A percentile compares a stretch with the other conserved stretches of the same genome.
These are phyloP conservation scores for Potorous gilbertii DNA, from an alignment of 2,797 vertebrate genomes.

Conservation along the genomic window DNA sequence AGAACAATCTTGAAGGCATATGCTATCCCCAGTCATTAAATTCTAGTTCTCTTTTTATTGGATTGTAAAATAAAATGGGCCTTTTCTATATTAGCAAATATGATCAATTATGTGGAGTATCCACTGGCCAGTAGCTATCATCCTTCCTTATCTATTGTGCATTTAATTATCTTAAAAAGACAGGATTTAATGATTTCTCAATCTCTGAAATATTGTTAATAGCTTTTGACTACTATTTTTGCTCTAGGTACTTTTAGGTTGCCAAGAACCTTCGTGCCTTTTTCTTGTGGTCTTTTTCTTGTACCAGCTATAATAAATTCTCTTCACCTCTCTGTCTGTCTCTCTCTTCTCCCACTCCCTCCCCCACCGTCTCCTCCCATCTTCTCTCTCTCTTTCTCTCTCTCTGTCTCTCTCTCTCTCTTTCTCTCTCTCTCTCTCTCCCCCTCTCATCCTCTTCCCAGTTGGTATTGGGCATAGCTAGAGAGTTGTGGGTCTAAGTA, in stretches of 20 bases:
- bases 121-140: not conserved
- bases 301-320: not conserved
- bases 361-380: not conserved
- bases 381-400: not conserved
- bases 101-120: not conserved
- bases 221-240: not conserved
- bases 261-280: not conserved
- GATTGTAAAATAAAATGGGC: not conserved
- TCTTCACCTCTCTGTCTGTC: not conserved
- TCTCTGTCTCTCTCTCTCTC: not conserved
- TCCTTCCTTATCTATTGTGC: not conserved
- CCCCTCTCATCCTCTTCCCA: not conserved
- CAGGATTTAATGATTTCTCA: not conserved
- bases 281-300: not conserved
- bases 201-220: not conserved
- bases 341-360: not conserved
- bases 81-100: not conserved
- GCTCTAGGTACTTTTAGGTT: not conserved
- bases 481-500: not conserved
- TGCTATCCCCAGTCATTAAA: not conserved
- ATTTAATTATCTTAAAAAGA: conserved; percentile 4
- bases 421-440: not conserved
- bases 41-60: not conserved
- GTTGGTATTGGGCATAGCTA: too few species aligned
- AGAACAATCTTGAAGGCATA: not conserved